Evolutionary conservation across 2,888 invertebrate genomes (phyloP), one percentile per base, ranked within the genome.

Genomic region (Drosophila prolongata): DNA sequence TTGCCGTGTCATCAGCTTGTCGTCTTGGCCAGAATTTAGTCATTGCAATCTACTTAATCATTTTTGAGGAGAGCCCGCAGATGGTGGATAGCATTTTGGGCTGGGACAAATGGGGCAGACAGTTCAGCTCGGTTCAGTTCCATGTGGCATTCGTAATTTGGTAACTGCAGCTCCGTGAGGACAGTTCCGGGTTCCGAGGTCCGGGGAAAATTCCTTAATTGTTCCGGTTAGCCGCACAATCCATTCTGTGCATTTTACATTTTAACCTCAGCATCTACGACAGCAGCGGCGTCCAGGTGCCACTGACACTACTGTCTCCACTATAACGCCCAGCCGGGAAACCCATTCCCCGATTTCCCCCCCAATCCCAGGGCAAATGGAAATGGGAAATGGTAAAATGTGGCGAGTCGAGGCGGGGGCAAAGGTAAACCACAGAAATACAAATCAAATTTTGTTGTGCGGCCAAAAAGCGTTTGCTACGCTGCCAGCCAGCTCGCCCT

Each of bases 171-270:
- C 40, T 42, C n/a, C 13, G 43, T 16, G 46, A 54, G 53, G 59
- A 40, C 58, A 56, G 68, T 58, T 24, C 24, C 66, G 55, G 35
- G 35, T 10, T 35, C 24, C 69, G 35, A 54, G 60, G 49, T 75
- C 71, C 71, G 83, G 80, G 75, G 74, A 65, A 90, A 91, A 89
- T 90, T 90, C 90, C 91, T 90, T 90, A 90, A 90, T 90, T 90
- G 90, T 90, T 90, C 90, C 89, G 91, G 91, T 91, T 90, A 91
- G 90, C 90, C 90, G 89, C 90, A 90, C 90, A 91, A 90, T 91
- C 91, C 91, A 90, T 90, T 91, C 89, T 80, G 77, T 83, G 87
- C 90, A 89, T 89, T 90, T 90, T 88, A 82, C 89, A 87, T 86
- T 87, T 80, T 75, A 87, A 89, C 87, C 87, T 89, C 87, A 87